Percentiles rank a stretch among this genome's conserved stretches.
These are phyloP conservation scores for Danio tinwini DNA, from an alignment of 2,797 vertebrate species.

Conservation along the genomic window DNA sequence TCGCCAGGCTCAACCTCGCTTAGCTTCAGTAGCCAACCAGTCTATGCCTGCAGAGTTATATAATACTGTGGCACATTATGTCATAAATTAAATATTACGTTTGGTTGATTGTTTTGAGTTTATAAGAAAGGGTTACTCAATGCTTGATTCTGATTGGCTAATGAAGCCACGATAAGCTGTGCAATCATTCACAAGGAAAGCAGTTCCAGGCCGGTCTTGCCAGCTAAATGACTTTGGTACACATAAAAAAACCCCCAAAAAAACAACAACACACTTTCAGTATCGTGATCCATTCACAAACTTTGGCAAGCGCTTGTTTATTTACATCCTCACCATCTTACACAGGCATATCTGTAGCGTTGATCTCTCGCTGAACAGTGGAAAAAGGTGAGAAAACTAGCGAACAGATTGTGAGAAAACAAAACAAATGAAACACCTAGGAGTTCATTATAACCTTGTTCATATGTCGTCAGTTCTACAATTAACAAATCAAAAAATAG, in stretches of 20 bases:
- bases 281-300: conserved; percentile 73
- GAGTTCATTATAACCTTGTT: conserved; percentile 26
- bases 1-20: too few species aligned
- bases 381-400: conserved; percentile 43
- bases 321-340: conserved; percentile 83
- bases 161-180: too few species aligned
- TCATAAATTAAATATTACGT: too few species aligned
- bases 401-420: neutral
- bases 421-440: neutral
- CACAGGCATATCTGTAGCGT: conserved; percentile 74
- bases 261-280: conserved; percentile 65
- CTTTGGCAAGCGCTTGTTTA: conserved; percentile 88
- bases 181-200: too few species aligned
- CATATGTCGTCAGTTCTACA: conserved; percentile 17
- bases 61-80: too few species aligned
- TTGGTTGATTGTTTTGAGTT: too few species aligned
- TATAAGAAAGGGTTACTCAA: too few species aligned
- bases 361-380: conserved; percentile 56
- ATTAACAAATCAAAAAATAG: conserved; percentile 2
- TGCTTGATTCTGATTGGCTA: too few species aligned
- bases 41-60: too few species aligned
- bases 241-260: conserved; percentile 61
- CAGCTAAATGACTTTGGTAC: neutral
- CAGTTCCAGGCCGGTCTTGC: too few species aligned
- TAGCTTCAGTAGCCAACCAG: too few species aligned